phyloP scores from a whole-genome alignment of 2,797 vertebrate genomes.

The Chloroceryle amazona region DNA sequence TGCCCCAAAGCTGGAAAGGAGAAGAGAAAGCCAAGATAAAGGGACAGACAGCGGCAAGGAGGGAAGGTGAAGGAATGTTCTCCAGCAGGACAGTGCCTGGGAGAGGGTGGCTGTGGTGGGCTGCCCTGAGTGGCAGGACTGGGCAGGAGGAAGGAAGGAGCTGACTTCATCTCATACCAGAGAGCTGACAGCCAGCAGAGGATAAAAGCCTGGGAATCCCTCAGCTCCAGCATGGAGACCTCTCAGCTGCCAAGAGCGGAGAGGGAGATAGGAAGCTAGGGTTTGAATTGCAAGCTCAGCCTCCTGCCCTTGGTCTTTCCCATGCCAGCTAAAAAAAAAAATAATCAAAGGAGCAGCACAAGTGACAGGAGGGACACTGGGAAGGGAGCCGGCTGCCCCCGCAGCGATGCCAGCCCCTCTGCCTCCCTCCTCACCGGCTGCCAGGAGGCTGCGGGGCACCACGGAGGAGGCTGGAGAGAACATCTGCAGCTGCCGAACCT shows the following conservation, averaged over 20 bases:
- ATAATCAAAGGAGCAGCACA: neutral
- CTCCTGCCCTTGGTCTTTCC: neutral
- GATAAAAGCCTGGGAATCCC: slow-evolving; percentile 44
- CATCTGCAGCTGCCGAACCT: rapidly evolving
- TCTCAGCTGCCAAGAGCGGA: neutral
- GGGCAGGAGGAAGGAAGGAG: neutral
- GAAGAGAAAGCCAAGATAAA: neutral
- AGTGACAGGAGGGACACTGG: neutral
- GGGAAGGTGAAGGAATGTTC: neutral
- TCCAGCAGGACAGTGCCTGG: neutral
- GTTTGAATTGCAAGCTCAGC: neutral
- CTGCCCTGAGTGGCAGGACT: neutral
- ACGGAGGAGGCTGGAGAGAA: neutral
- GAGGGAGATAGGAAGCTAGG: neutral
- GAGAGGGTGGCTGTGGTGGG: neutral
- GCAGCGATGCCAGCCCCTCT: neutral
- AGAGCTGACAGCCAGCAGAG: slow-evolving; percentile 17
- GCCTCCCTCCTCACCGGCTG: neutral
- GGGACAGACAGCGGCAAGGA: neutral
- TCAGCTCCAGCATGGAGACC: neutral
- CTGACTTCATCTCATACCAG: slow-evolving; percentile 41
- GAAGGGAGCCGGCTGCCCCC: neutral
- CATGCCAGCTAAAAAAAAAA: neutral
- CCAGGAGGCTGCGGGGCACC: neutral
- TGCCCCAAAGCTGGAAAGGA: neutral